Evolutionary conservation across 1,140 invertebrate genomes (phyloP).

Genomic region (Thrips palmi): DNA sequence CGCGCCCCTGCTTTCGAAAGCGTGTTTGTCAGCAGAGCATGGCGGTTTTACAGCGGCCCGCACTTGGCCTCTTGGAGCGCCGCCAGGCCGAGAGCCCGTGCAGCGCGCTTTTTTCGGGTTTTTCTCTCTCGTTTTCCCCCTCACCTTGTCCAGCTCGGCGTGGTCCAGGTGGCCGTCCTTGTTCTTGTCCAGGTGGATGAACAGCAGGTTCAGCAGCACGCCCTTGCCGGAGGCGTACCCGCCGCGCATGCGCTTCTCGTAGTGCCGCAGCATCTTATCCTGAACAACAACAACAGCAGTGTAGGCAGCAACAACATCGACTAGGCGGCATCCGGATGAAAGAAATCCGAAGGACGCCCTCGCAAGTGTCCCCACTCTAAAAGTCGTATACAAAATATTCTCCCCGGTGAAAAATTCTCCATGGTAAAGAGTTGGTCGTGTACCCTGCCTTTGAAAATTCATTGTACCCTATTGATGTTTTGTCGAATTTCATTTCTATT

Average conservation of each 20-base stretch:
- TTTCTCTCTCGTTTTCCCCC: constrained; percentile 10
- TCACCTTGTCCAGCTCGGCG: constrained; percentile 43
- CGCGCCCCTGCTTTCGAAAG: too few species aligned
- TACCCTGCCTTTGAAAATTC: too few species aligned
- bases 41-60: neutral
- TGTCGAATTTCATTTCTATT: too few species aligned
- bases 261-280: constrained; percentile 54
- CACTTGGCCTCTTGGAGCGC: neutral
- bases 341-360: neutral
- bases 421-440: too few species aligned
- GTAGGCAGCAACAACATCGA: neutral
- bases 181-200: constrained; percentile 58
- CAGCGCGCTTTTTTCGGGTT: constrained; percentile 8
- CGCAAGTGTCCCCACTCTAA: neutral
- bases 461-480: too few species aligned
- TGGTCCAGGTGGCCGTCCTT: constrained; percentile 45
- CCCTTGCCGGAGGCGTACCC: constrained; percentile 41
- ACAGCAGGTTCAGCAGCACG: constrained; percentile 57
- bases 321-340: neutral
- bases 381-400: neutral
- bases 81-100: neutral
- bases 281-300: constrained; percentile 21
- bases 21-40: neutral
- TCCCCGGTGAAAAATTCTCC: too few species aligned
- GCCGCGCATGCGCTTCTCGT: constrained; percentile 46